Evolutionary conservation across 2,888 invertebrate genomes (phyloP).

Genomic region (Neocrepidodera transversa): DNA sequence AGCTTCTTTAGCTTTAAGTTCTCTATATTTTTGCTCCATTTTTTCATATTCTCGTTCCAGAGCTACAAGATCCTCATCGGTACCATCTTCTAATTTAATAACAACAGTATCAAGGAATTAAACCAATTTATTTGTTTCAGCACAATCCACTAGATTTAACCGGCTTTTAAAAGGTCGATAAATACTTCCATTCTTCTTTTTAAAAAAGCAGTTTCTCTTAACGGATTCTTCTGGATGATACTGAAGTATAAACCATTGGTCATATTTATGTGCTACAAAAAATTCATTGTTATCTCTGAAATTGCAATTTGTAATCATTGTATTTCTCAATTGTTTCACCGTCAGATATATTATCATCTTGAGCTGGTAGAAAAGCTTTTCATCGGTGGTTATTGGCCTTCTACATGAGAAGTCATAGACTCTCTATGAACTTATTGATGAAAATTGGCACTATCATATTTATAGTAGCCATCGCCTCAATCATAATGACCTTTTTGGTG

Average conservation of each 20-base stretch:
- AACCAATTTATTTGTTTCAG: constrained; percentile 81
- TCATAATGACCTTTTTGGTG: constrained; percentile 70
- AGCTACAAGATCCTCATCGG: constrained; percentile 84
- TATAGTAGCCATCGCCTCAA: constrained; percentile 56
- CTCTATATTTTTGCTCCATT: constrained; percentile 52
- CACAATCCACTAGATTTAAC: constrained; percentile 84
- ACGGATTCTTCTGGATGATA: constrained; percentile 97
- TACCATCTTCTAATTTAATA: constrained; percentile 93
- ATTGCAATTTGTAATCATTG: constrained; percentile 98
- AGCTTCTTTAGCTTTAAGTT: constrained; percentile 50
- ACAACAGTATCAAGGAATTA: constrained; percentile 94
- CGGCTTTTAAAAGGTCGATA: constrained; percentile 78
- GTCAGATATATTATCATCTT: constrained; percentile 97
- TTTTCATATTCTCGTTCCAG: constrained; percentile 73
- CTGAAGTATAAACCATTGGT: constrained; percentile 99
- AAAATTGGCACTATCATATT: constrained; percentile 52
- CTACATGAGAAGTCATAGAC: constrained; percentile 58
- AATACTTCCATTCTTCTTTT: constrained; percentile 90
- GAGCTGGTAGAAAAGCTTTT: constrained; percentile 95
- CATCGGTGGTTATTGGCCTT: constrained; percentile 88
- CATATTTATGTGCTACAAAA: constrained; percentile 98
- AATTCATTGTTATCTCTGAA: constrained; percentile 97
- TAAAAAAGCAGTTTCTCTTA: constrained; percentile 69
- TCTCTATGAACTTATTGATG: constrained; percentile 63
- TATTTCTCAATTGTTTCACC: constrained; percentile 96